Percentiles rank a stretch among this genome's conserved stretches.
Evolutionary conservation across 35 echinoderm and acorn worm genomes (phyloP).

Genomic region (Lytechinus variegatus): DNA sequence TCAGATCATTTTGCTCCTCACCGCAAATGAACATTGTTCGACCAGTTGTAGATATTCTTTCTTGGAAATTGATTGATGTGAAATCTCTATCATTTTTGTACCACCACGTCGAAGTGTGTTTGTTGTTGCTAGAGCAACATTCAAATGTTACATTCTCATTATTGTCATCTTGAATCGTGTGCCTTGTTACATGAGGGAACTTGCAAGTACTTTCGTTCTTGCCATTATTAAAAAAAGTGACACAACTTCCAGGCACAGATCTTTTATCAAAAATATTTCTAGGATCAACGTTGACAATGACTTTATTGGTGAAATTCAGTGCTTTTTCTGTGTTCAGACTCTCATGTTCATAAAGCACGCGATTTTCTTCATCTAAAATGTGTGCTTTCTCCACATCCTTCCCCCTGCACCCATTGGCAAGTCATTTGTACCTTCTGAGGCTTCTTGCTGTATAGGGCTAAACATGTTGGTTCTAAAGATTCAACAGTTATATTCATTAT

Average conservation of each 20-base stretch:
- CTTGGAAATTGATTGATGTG: background rate
- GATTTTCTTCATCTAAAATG: background rate
- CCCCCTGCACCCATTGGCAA: background rate
- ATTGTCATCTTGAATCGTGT: background rate
- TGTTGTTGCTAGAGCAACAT: background rate
- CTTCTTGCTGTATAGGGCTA: background rate
- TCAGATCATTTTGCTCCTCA: background rate
- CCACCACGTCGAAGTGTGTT: background rate
- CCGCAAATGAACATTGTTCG: background rate
- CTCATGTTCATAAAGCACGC: background rate
- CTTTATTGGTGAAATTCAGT: background rate
- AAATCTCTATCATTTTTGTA: background rate
- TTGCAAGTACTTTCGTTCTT: background rate
- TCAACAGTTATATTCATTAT: background rate
- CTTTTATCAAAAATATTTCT: background rate
- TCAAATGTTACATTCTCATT: background rate
- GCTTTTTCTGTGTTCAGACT: background rate
- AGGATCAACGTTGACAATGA: background rate
- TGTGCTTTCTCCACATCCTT: background rate
- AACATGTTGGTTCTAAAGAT: background rate
- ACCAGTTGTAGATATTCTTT: background rate
- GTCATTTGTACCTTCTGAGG: background rate
- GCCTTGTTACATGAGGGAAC: background rate
- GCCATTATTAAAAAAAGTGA: background rate
- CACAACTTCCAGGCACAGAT: background rate